Base-by-base conservation (phyloP, 2,888 invertebrate genomes). In the Drosophila imparisetae region DNA sequence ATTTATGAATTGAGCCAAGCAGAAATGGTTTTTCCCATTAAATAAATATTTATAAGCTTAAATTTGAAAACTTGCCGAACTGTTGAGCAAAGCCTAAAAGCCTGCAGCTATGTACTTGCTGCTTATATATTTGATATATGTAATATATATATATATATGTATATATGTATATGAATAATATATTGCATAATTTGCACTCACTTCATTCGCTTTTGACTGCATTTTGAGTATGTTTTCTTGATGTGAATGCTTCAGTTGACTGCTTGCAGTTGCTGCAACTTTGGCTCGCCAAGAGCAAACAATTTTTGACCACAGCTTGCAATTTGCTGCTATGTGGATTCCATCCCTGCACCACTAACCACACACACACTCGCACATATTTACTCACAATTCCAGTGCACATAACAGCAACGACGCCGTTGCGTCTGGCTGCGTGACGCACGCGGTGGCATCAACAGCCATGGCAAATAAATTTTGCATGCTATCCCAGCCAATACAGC, bases 341-440 rank as follows among this genome's bases (percentile, higher is more conserved):
- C 38, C 18, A 21, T 21, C 36, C 32, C 38, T 21, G 38, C 36
- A 45, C 40, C 52, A 29, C 61, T 61, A 67, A 36, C 58, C 59
- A 60, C 66, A 48, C 30, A 40, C 29, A 42, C 45, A 18, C 34
- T 3, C 52, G 24, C 24, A 15, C 54, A 55, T n/a, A 59, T 45
- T 45, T 15, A 24, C 8, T 30, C 21, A 42, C 29, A 40, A 42
- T 27, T 38, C 36, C 54, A 38, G 36, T 21, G n/a, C 54, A 54
- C 15, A 60, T 49, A 11, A 15, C 15, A 24, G 24, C 54, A 66
- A 53, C 62, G 85, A 70, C 81, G 86, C 83, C 83, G 71, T 68
- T 84, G 81, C 84, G 84, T 89, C 88, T 85, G 90, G 88, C 73
- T 68, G 87, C 81, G 77, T 86, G 87, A 86, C 87, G 81, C 85